A percentile compares a stretch with the other conserved stretches of the same genome.
These are phyloP conservation scores for Rhodinocichla rosea DNA, from an alignment of 2,113 vertebrate genomes.

Conservation along the genomic window DNA sequence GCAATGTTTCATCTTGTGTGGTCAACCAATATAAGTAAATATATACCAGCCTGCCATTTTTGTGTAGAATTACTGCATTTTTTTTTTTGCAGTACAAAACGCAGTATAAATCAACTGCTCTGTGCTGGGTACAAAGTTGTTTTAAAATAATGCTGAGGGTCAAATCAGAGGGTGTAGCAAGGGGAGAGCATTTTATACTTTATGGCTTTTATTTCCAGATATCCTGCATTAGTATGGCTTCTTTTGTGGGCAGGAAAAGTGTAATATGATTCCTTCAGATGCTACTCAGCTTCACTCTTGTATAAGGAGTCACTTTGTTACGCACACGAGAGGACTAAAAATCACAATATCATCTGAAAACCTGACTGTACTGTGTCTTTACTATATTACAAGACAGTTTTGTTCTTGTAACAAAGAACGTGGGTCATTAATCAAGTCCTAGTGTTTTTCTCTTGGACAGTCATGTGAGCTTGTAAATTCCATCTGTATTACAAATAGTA, in stretches of 20 bases:
- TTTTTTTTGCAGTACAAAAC: background rate
- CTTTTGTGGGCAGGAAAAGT: background rate
- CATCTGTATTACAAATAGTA: background rate
- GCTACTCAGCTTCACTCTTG: background rate
- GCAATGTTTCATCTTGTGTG: background rate
- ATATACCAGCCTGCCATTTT: background rate
- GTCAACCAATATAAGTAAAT: background rate
- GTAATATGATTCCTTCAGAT: background rate
- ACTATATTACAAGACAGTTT: background rate
- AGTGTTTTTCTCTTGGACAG: background rate
- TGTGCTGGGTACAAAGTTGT: background rate
- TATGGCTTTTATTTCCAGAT: background rate
- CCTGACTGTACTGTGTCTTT: background rate
- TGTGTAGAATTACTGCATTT: background rate
- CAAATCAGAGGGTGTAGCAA: background rate
- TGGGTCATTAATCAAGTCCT: background rate
- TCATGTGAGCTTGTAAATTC: background rate
- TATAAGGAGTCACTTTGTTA: background rate
- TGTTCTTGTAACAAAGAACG: background rate
- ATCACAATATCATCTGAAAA: background rate
- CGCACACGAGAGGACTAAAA: background rate
- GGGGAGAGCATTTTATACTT: background rate
- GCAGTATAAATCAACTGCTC: background rate
- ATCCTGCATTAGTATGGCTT: background rate
- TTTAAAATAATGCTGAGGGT: background rate